A percentile compares a stretch with the other conserved stretches of the same genome.
phyloP scores from a whole-genome alignment of 2,888 invertebrate species.

The Branchinecta sandiegonensis region DNA sequence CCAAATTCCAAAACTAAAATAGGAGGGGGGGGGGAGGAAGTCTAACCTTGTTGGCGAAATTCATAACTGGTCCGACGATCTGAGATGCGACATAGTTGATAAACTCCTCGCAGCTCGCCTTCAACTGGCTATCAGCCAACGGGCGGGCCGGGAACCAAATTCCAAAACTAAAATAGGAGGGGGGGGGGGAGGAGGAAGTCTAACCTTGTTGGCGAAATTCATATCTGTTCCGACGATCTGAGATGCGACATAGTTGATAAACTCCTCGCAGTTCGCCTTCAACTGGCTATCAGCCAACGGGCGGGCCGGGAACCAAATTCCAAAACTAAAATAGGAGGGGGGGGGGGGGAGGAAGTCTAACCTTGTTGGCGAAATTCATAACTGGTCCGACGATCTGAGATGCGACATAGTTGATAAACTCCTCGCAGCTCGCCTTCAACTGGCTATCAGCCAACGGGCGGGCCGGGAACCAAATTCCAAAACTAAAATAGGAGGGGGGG shows the following conservation, averaged over 20 bases:
- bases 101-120: slow-evolving; percentile 72
- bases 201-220: slow-evolving; percentile 57
- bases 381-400: slow-evolving; percentile 59
- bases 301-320: slow-evolving; percentile 35
- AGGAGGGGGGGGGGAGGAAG: not conserved
- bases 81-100: slow-evolving; percentile 62
- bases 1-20: too few relatives aligned
- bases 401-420: slow-evolving; percentile 65
- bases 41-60: slow-evolving; percentile 58
- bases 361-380: slow-evolving; percentile 56
- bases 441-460: slow-evolving; percentile 90
- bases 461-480: too few relatives aligned
- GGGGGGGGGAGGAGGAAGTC: slow-evolving; percentile 22
- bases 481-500: too few relatives aligned
- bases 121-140: slow-evolving; percentile 84
- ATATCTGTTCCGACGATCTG: slow-evolving; percentile 58
- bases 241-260: slow-evolving; percentile 64
- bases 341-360: slow-evolving; percentile 33
- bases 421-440: slow-evolving; percentile 74
- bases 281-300: slow-evolving; percentile 89
- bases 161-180: too few relatives aligned
- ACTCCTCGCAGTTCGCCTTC: slow-evolving; percentile 72
- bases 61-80: slow-evolving; percentile 56
- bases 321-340: too few relatives aligned
- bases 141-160: slow-evolving; percentile 42